A percentile compares a stretch with the other conserved stretches of the same genome.
Evolutionary conservation across 53 echinoderm and acorn worm species (phyloP).

Genomic region (Pentamera pediparva): DNA sequence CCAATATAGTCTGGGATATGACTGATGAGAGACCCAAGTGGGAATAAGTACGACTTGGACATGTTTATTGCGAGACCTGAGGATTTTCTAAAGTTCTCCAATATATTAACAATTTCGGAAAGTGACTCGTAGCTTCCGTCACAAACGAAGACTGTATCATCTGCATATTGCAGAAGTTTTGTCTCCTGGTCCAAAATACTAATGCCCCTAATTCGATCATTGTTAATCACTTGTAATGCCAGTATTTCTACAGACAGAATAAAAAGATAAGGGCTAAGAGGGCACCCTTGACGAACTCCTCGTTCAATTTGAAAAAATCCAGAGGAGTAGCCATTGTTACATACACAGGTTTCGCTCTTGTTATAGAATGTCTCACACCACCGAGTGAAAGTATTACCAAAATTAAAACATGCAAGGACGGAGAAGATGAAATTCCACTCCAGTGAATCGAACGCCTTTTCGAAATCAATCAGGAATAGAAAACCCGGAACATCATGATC

Average conservation of each 20-base stretch:
- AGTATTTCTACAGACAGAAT: too few relatives aligned
- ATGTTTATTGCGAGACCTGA: background rate
- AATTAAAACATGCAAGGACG: too few relatives aligned
- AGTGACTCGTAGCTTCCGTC: background rate
- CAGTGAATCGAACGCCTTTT: background rate
- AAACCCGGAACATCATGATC: background rate
- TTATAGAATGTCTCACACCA: background rate
- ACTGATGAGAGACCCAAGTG: background rate
- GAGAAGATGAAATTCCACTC: background rate
- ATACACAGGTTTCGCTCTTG: background rate
- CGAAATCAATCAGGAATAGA: background rate
- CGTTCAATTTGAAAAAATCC: background rate
- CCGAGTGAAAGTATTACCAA: background rate
- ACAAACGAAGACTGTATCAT: background rate
- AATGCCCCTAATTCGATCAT: background rate
- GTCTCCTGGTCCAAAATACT: background rate
- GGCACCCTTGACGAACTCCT: background rate
- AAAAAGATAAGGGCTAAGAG: background rate
- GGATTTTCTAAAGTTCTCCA: background rate
- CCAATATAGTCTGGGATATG: background rate
- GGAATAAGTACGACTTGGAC: background rate
- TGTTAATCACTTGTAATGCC: background rate
- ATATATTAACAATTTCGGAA: background rate
- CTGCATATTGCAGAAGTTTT: background rate
- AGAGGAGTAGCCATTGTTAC: background rate